Evolutionary conservation across 1,140 invertebrate genomes (phyloP).

Genomic region (Dinoponera quadriceps): DNA sequence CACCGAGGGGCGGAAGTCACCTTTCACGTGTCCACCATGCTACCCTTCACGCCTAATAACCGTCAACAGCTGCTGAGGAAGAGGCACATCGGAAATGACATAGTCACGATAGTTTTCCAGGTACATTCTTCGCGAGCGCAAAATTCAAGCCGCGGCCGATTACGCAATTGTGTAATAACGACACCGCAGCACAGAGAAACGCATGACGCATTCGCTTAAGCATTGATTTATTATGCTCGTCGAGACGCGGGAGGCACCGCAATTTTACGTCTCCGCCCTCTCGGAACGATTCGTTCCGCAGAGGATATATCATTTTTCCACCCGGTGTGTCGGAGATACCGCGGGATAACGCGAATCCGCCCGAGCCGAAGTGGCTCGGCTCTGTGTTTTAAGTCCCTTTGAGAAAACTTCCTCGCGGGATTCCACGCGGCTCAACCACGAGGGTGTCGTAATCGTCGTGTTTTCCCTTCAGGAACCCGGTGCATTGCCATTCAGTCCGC

Average conservation of each 20-base stretch:
- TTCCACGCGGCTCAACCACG: neutral
- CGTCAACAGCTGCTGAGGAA: slow-evolving; percentile 96
- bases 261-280: neutral
- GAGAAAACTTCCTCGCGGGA: neutral
- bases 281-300: slow-evolving; percentile 11
- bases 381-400: no score
- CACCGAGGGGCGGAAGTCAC: slow-evolving; percentile 96
- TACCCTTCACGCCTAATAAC: slow-evolving; percentile 97
- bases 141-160: slow-evolving; percentile 22
- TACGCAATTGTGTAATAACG: slow-evolving; percentile 32
- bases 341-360: neutral
- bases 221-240: slow-evolving; percentile 30
- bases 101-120: slow-evolving; percentile 98
- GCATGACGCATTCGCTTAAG: neutral
- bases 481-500: slow-evolving; percentile 96
- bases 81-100: slow-evolving; percentile 97
- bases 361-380: no score
- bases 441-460: neutral
- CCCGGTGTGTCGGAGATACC: neutral
- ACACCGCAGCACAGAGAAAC: neutral
- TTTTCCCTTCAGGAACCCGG: slow-evolving; percentile 91
- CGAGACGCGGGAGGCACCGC: slow-evolving; percentile 6
- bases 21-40: slow-evolving; percentile 97
- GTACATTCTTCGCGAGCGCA: slow-evolving; percentile 59
- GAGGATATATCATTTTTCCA: slow-evolving; percentile 16